Percentiles rank a stretch among this genome's conserved stretches.
Evolutionary conservation across 2,888 invertebrate genomes (phyloP).

Genomic region (Sminthurides aquaticus): DNA sequence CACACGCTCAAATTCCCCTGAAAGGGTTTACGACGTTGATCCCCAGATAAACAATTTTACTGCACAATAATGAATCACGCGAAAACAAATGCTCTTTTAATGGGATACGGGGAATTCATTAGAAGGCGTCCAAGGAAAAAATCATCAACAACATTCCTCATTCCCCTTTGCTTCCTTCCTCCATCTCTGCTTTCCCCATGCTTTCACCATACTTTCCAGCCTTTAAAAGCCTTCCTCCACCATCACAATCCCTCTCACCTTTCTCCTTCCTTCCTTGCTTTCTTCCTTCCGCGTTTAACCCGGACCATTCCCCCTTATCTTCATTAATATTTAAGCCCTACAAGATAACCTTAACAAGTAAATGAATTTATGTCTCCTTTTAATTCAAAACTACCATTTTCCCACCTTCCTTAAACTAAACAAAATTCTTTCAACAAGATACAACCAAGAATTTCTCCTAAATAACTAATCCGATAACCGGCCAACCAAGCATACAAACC

Average conservation of each 20-base stretch:
- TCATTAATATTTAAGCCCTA: neutral
- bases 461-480: no score
- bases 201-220: no score
- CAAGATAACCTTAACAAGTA: neutral
- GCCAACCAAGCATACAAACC: no score
- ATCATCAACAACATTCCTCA: neutral
- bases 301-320: neutral
- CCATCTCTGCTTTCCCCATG: neutral
- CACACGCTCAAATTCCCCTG: no score
- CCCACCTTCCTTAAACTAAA: neutral
- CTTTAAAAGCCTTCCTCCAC: no score
- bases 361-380: neutral
- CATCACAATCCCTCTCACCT: no score
- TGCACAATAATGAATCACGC: conserved; percentile 41
- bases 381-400: neutral
- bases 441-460: no score
- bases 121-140: conserved; percentile 2
- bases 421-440: no score
- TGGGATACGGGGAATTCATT: conserved; percentile 28
- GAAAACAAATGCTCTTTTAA: conserved; percentile 42
- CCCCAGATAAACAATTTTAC: conserved; percentile 29
- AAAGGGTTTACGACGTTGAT: conserved; percentile 4
- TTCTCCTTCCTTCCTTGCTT: neutral
- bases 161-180: neutral
- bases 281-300: neutral